Evolutionary conservation across 2,113 vertebrate species (phyloP), one percentile per base, ranked within the genome.

Genomic region (Etheostoma cragini): DNA sequence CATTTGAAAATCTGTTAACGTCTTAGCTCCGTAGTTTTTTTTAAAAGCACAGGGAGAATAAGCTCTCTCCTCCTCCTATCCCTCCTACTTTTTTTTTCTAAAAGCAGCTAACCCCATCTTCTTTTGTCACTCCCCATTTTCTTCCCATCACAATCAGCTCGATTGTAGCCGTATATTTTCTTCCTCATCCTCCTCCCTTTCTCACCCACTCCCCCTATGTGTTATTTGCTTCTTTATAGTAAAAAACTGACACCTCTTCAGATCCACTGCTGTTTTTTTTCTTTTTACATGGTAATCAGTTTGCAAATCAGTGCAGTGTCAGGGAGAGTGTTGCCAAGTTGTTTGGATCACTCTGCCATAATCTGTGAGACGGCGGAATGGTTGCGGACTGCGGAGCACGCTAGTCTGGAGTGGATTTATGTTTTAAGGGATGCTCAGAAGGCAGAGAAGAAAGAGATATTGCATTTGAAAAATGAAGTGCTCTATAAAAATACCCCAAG

Each of bases 241-340:
- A 72, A 56, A 66, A 76, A 78, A 63, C 35, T 65, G 73, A 87
- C 82, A 84, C 76, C 46, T 77, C 80, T 86, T 84, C 76, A 85
- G 66, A 87, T 88, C 65, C 73, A 63, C 66, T 38, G 53, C 76
- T 82, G 72, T 68, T 22, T 80, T 72, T 67, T 86, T 77, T 61
- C 78, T 83, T 69, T 69, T 16, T 78, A 85, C 76, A 86, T 81
- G 83, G 87, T 92, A 94, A 95, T 95, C 92, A 91, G 89, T 90
- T 93, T 94, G 88, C 89, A 93, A 93, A 95, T 95, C 94, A 93
- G 92, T 82, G 85, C 91, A 54, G 88, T 90, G 94, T 91, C 87
- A 90, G 88, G 84, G 69, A 89, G 85, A 92, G 83, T 77, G 84
- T 89, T 86, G 88, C 85, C 89, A 88, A 92, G 90, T 88, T 91